Evolutionary conservation across 2,888 invertebrate genomes (phyloP), one percentile per base, ranked within the genome.

Genomic region (Acleris laterana): DNA sequence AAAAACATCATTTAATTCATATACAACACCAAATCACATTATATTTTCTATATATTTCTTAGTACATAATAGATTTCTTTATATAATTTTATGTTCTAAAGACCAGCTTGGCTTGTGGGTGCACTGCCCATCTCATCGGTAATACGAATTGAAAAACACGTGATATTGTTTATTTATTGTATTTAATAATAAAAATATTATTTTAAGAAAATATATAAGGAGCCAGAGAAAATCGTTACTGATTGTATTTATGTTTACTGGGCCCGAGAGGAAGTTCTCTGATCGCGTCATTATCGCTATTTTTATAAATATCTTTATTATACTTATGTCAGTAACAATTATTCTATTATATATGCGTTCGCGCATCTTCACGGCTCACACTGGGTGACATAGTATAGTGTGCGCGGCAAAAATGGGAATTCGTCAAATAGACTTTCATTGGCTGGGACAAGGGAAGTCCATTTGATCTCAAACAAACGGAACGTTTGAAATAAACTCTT

Each of bases 21-120:
- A 89, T 92, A 93, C 92, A 93, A 93, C 93, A 93, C 83, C 92
- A 88, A 93, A 93, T 93, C 92, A 93, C 93, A 92, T 89, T 93
- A 92, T 93, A 93, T 93, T 91, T 90, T 89, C 87, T 92, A 91
- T 90, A 88, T 88, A 70, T 70, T 69, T 90, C 87, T 74, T 89
- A 84, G 77, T 89, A 90, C 89, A 90, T 84, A 84, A 87, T 87
- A 88, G 84, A 87, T 82, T 82, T 87, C 80, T 86, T 85, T 87
- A 87, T 87, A 88, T 87, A 84, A 73, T 74, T 84, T 81, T 80
- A 80, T 82, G 76, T 76, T 79, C 80, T 85, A 89, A 82, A 72
- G 59, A 73, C 72, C 78, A 79, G 17, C 17, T 25, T 87, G 83
- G 75, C 70, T 77, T 80, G 80, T 84, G 79, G 72, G 78, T 72